These are phyloP conservation scores for Graphium colonna DNA, from an alignment of 2,888 invertebrate genomes.

Conservation along the genomic window DNA sequence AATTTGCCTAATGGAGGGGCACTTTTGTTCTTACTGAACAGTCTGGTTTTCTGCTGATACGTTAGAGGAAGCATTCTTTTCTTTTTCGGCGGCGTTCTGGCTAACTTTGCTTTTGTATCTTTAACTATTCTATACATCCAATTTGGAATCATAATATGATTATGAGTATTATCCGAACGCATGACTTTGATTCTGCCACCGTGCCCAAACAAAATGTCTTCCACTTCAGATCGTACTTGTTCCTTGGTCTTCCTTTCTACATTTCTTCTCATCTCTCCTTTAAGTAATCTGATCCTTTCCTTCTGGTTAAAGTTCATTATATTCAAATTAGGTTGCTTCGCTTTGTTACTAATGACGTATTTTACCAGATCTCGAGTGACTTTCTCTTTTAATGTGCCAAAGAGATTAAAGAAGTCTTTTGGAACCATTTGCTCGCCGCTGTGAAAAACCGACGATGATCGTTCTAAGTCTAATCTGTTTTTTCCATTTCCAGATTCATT, in stretches of 20 bases:
- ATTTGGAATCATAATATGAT: conserved; percentile 10
- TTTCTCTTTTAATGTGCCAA: conserved; percentile 8
- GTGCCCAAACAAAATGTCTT: conserved; percentile 11
- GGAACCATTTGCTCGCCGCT: conserved; percentile 6
- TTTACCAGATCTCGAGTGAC: background rate
- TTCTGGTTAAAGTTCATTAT: background rate
- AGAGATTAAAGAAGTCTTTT: conserved; percentile 4
- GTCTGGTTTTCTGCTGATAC: background rate
- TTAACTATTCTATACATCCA: conserved; percentile 11
- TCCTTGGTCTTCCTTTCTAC: background rate
- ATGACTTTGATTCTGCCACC: conserved; percentile 7
- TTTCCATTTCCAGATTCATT: conserved; percentile 1
- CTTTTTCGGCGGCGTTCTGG: conserved; percentile 4
- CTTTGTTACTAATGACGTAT: conserved; percentile 3
- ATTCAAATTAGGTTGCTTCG: background rate
- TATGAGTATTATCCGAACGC: background rate
- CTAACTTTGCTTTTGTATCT: background rate
- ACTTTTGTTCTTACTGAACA: background rate
- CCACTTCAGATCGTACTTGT: conserved; percentile 1
- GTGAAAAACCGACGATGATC: background rate
- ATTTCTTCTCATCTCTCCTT: conserved; percentile 13
- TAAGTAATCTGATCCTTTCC: conserved; percentile 9
- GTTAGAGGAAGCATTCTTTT: conserved; percentile 5
- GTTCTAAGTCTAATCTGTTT: background rate
- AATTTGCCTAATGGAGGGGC: conserved; percentile 11